Percentiles rank a stretch among this genome's conserved stretches.
Evolutionary conservation across 92 coral and sea anemone species (phyloP).

Genomic region (Porites cylindrica): DNA sequence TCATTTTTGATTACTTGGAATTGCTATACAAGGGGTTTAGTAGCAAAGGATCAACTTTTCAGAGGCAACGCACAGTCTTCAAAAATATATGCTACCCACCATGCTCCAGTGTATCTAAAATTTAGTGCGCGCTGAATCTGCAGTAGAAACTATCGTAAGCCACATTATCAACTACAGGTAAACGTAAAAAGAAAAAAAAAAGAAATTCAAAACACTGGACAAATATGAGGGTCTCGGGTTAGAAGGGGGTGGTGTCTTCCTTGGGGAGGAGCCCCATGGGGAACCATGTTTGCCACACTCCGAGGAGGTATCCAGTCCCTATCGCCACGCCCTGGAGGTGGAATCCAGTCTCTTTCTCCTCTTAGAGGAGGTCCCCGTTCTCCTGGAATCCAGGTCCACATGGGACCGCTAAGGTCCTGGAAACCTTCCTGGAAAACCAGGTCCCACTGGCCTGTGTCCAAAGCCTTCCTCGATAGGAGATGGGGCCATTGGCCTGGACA

Average conservation of each 20-base stretch:
- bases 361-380: conserved; percentile 93
- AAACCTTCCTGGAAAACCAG: conserved; percentile 82
- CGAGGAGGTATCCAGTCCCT: conserved; percentile 97
- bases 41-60: no score
- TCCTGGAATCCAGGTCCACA: conserved; percentile 85
- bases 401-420: conserved; percentile 87
- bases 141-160: no score
- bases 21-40: no score
- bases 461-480: conserved; percentile 83
- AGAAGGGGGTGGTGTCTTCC: conserved; percentile 53
- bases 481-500: conserved; percentile 81
- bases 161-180: no score
- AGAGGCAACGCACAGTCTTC: no score
- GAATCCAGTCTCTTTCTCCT: conserved; percentile 96
- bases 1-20: no score
- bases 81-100: no score
- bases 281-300: conserved; percentile 60
- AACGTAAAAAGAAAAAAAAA: no score
- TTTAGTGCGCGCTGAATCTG: no score
- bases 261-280: conserved; percentile 79
- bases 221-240: conserved; percentile 78
- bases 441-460: conserved; percentile 83
- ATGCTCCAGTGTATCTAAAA: no score
- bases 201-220: conserved; percentile 74
- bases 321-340: conserved; percentile 86